A percentile compares a stretch with the other conserved stretches of the same genome.
Evolutionary conservation across 2,797 vertebrate species (phyloP).

Genomic region (Falco cherrug): DNA sequence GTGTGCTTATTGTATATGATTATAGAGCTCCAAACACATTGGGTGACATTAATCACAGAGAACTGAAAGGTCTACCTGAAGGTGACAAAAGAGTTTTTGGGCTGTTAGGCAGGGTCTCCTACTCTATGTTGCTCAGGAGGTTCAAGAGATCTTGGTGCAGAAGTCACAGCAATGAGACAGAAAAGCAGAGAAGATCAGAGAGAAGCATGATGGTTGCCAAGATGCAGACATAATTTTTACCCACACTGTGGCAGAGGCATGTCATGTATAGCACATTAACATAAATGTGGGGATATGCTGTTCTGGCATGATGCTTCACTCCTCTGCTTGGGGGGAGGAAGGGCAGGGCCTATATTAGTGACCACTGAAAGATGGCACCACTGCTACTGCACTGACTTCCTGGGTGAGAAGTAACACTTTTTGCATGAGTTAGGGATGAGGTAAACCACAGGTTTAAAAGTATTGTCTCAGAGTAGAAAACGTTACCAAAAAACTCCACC

Average conservation of each 20-base stretch:
- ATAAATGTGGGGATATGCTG: background rate
- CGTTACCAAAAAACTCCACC: background rate
- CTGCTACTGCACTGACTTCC: background rate
- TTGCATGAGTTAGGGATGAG: background rate
- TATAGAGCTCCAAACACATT: background rate
- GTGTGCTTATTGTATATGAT: background rate
- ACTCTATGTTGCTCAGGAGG: background rate
- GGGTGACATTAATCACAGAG: background rate
- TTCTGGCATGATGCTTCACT: background rate
- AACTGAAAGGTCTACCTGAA: background rate
- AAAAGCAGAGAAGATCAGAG: background rate
- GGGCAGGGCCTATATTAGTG: background rate
- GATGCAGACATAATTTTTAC: background rate
- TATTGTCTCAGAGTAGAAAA: background rate
- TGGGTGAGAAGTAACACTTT: background rate
- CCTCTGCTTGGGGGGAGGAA: background rate
- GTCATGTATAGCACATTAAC: background rate
- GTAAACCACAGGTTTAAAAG: background rate
- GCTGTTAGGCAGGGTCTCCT: background rate
- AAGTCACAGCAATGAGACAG: background rate
- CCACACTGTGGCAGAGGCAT: background rate
- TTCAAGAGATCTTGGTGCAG: background rate
- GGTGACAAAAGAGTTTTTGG: background rate
- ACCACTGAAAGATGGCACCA: background rate
- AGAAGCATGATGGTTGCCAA: background rate